phyloP scores from a whole-genome alignment of 2,888 invertebrate genomes.

The Sphecodes monilicornis region DNA sequence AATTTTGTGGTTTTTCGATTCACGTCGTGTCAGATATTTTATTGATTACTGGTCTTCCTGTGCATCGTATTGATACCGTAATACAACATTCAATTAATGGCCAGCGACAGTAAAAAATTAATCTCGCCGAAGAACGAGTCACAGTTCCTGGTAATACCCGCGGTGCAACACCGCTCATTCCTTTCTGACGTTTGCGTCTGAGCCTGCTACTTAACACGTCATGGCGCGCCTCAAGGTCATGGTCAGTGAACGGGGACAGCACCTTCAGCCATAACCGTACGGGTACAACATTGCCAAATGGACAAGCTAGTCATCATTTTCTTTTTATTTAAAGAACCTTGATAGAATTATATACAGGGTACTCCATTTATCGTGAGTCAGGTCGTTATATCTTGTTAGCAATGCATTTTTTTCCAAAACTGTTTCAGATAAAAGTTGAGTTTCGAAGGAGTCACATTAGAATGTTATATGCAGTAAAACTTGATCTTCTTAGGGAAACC shows the following conservation, averaged over 20 bases:
- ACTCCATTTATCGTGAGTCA: not conserved
- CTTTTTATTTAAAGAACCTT: not conserved
- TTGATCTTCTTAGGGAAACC: no score
- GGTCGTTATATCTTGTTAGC: no score
- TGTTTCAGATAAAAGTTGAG: no score
- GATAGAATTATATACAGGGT: not conserved
- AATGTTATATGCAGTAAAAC: no score
- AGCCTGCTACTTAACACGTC: slow-evolving; percentile 22
- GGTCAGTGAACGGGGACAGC: not conserved
- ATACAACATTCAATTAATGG: not conserved
- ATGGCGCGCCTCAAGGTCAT: slow-evolving; percentile 45
- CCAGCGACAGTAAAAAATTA: not conserved
- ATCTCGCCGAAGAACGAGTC: not conserved
- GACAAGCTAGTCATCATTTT: not conserved
- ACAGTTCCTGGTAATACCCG: slow-evolving; percentile 52
- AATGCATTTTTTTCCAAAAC: no score
- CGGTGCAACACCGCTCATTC: not conserved
- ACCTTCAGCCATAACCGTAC: not conserved
- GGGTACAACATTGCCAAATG: not conserved
- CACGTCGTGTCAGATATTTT: not conserved
- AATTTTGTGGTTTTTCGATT: not conserved
- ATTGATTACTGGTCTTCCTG: not conserved
- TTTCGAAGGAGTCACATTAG: no score
- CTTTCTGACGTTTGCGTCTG: slow-evolving; percentile 38
- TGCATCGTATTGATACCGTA: not conserved